Conservation (phyloP, 2,113 vertebrate genomes). For the Lophochroa leadbeateri region DNA sequence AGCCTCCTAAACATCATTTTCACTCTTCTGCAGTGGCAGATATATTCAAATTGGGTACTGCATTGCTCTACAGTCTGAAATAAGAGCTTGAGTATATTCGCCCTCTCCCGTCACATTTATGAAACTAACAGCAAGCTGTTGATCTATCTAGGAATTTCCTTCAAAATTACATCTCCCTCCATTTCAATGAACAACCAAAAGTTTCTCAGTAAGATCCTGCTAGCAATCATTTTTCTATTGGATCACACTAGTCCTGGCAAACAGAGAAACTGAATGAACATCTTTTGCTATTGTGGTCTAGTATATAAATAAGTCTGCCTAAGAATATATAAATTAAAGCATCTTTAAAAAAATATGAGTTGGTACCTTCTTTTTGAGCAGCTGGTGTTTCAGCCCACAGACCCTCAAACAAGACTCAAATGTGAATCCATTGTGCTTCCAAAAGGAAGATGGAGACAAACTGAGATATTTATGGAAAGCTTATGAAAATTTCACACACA, state of each 20-base stretch:
- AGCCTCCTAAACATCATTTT: neutral
- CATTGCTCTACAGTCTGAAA: neutral
- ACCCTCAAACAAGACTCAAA: neutral
- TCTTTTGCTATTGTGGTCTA: neutral
- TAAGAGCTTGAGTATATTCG: neutral
- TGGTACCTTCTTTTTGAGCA: neutral
- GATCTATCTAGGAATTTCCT: neutral
- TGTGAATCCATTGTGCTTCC: fast-evolving
- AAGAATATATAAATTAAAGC: neutral
- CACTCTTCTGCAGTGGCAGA: neutral
- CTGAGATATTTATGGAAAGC: neutral
- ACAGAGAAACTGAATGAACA: neutral
- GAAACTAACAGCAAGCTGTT: neutral
- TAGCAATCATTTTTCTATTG: neutral
- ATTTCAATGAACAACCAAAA: neutral
- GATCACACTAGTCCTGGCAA: neutral
- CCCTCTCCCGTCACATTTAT: neutral
- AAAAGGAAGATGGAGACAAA: neutral
- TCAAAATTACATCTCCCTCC: neutral
- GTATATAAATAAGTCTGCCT: neutral
- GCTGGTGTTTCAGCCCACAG: neutral
- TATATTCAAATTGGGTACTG: neutral
- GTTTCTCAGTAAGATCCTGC: neutral
- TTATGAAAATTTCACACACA: fast-evolving
- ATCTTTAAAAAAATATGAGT: too few relatives aligned